Evolutionary conservation across 2,888 invertebrate species (phyloP).

Genomic region (Tryphoninae sp.): DNA sequence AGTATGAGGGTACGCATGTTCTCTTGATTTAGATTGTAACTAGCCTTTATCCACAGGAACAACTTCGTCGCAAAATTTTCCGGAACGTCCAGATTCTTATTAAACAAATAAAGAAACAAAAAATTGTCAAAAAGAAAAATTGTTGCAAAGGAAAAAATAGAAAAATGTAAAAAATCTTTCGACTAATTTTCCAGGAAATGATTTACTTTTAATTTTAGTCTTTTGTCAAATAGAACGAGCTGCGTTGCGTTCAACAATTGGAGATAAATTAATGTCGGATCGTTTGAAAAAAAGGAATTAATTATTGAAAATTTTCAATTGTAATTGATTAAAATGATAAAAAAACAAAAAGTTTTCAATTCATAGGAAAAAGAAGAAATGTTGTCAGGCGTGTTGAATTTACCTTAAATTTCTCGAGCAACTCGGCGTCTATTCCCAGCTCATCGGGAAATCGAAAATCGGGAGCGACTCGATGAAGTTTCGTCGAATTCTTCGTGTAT

Average conservation of each 20-base stretch:
- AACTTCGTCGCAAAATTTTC: slow-evolving; percentile 68
- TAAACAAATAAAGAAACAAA: slow-evolving; percentile 18
- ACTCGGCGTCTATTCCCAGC: slow-evolving; percentile 60
- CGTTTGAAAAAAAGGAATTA: too few species aligned
- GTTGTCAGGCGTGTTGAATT: background rate
- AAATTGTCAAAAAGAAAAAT: background rate
- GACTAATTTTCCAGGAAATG: too few species aligned
- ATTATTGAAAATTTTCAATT: too few species aligned
- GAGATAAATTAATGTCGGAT: too few species aligned
- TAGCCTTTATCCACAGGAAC: slow-evolving; percentile 65
- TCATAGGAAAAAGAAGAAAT: background rate
- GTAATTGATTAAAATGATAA: background rate
- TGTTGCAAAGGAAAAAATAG: background rate
- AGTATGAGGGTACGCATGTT: slow-evolving; percentile 67
- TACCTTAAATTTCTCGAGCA: slow-evolving; percentile 69
- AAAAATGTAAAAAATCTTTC: background rate
- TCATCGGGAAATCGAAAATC: slow-evolving; percentile 66
- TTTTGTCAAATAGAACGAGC: too few species aligned
- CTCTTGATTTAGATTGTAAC: slow-evolving; percentile 62
- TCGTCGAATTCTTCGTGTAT: slow-evolving; percentile 59
- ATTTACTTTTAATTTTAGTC: too few species aligned
- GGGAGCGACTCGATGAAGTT: slow-evolving; percentile 29
- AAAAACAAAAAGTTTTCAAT: background rate
- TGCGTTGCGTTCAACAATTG: too few species aligned
- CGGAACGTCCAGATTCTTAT: slow-evolving; percentile 66